phyloP scores from a whole-genome alignment of 2,113 vertebrate species.

The Phainopepla nitens region DNA sequence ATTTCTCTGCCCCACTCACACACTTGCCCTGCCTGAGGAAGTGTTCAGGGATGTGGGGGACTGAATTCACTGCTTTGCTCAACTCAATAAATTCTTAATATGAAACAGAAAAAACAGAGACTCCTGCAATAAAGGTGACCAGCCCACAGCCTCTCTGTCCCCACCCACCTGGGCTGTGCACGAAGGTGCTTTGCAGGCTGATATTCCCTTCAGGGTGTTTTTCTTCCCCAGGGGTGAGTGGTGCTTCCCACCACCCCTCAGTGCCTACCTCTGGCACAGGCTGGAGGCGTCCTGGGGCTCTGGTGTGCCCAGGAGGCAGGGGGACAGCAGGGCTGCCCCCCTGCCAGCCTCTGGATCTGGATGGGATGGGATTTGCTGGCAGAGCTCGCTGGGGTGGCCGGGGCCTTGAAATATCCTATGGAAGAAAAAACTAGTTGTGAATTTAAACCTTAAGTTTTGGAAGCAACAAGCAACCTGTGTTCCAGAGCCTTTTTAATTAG shows the following conservation, averaged over 20 bases:
- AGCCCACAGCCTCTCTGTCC: background rate
- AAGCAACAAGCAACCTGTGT: background rate
- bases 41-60: background rate
- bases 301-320: background rate
- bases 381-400: conserved; percentile 74
- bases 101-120: background rate
- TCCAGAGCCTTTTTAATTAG: background rate
- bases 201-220: background rate
- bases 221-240: too few relatives aligned
- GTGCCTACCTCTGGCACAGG: conserved; percentile 2
- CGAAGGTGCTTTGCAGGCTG: background rate
- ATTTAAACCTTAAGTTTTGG: background rate
- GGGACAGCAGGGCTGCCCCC: background rate
- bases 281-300: background rate
- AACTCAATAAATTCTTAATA: background rate
- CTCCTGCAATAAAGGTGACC: background rate
- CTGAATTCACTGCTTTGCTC: background rate
- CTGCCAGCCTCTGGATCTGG: conserved; percentile 3
- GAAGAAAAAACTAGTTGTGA: background rate
- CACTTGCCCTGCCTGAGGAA: background rate
- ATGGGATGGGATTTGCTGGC: conserved; percentile 68
- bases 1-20: background rate
- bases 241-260: background rate
- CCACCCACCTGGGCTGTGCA: background rate
- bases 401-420: conserved; percentile 64